Conservation (phyloP, 1,140 invertebrate genomes). For the Plectrocnemia conspersa region DNA sequence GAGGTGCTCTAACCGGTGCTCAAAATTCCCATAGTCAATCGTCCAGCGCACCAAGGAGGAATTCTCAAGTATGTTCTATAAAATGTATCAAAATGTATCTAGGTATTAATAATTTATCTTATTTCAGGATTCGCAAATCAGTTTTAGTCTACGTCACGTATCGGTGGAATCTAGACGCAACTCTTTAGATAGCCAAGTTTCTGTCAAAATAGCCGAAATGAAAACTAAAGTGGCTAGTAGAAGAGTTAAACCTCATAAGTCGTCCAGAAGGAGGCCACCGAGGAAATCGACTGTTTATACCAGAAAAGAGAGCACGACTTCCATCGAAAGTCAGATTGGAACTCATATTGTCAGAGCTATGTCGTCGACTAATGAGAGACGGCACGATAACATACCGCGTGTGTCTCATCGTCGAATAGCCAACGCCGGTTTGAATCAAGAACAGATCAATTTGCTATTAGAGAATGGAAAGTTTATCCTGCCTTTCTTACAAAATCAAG, state of each 20-base stretch:
- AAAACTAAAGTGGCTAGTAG: conserved; percentile 63
- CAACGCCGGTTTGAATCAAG: conserved; percentile 52
- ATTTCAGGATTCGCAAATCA: conserved; percentile 70
- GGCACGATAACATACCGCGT: conserved; percentile 33
- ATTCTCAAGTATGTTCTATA: conserved; percentile 49
- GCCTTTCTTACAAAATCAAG: conserved; percentile 48
- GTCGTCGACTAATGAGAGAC: conserved; percentile 26
- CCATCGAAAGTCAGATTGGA: conserved; percentile 70
- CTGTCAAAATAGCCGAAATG: conserved; percentile 75
- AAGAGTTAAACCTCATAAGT: conserved; percentile 46
- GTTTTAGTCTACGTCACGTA: conserved; percentile 69
- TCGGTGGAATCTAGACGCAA: conserved; percentile 78
- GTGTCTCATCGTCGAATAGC: conserved; percentile 54
- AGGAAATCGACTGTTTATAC: conserved; percentile 39
- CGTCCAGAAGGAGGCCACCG: conserved; percentile 43
- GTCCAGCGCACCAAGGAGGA: conserved; percentile 48
- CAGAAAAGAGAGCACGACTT: conserved; percentile 68
- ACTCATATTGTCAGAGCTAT: conserved; percentile 38
- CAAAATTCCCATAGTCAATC: conserved; percentile 54
- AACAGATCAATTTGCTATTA: conserved; percentile 50
- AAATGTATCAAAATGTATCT: not conserved
- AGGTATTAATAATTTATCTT: conserved; percentile 15
- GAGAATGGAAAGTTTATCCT: conserved; percentile 51
- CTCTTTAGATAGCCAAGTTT: conserved; percentile 79
- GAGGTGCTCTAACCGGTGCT: conserved; percentile 67